These are phyloP conservation scores for Spea multiplicata DNA, from an alignment of 2,113 vertebrate species.

Conservation along the genomic window DNA sequence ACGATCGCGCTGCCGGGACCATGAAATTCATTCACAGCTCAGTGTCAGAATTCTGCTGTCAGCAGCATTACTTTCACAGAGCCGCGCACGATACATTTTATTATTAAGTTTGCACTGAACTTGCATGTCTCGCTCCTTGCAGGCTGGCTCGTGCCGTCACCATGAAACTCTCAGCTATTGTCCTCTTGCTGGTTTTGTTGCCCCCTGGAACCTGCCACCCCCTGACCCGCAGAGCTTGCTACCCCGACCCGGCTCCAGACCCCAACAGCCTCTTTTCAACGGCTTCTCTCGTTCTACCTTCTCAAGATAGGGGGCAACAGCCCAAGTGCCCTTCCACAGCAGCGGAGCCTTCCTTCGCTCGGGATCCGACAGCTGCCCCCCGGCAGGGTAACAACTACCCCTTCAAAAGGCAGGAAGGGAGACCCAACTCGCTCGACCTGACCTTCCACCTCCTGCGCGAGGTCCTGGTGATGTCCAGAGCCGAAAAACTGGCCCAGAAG, in stretches of 20 bases:
- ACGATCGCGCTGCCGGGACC: no score
- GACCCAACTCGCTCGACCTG: slow-evolving; percentile 63
- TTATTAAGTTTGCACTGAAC: no score
- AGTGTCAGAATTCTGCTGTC: no score
- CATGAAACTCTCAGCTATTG: neutral
- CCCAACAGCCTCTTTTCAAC: neutral
- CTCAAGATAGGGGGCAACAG: no score
- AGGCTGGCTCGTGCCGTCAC: no score
- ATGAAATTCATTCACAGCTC: no score
- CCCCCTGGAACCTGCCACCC: neutral
- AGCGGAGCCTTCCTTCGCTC: neutral
- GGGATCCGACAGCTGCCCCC: neutral
- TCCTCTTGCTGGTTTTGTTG: accelerated
- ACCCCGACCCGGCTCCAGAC: no score
- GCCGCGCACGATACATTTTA: no score
- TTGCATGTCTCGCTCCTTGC: neutral
- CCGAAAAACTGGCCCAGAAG: slow-evolving; percentile 64
- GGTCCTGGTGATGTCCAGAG: slow-evolving; percentile 63
- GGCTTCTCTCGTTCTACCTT: slow-evolving; percentile 41
- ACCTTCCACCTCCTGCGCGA: slow-evolving; percentile 65
- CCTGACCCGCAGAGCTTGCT: neutral
- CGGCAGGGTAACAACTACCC: neutral
- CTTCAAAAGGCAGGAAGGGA: slow-evolving; percentile 50
- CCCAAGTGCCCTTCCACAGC: neutral
- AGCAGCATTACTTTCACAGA: no score